These are phyloP conservation scores for Hedya salicella DNA, from an alignment of 2,888 invertebrate genomes.

Conservation along the genomic window DNA sequence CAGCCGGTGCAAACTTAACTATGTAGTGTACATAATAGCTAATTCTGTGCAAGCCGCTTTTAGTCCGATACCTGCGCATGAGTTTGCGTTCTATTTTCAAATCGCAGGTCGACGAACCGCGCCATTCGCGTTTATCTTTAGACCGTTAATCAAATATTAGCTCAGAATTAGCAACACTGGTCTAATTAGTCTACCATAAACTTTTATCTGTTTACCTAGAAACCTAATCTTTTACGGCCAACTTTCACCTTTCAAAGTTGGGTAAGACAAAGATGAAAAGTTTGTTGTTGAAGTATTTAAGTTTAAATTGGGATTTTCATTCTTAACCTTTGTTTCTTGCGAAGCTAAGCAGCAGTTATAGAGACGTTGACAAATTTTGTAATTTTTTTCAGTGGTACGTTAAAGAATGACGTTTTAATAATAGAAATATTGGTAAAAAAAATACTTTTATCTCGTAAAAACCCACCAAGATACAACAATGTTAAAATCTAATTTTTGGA, in stretches of 20 bases:
- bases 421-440: too few species aligned
- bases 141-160: slow-evolving; percentile 23
- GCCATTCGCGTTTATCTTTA: slow-evolving; percentile 1
- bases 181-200: slow-evolving; percentile 2
- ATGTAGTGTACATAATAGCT: too few species aligned
- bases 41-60: neutral
- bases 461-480: too few species aligned
- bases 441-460: too few species aligned
- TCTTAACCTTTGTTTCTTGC: slow-evolving; percentile 5
- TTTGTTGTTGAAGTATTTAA: slow-evolving; percentile 8
- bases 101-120: neutral
- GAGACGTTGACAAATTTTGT: too few species aligned
- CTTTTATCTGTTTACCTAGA: slow-evolving; percentile 13
- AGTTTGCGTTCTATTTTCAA: neutral
- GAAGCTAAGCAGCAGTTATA: neutral
- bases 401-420: too few species aligned
- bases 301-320: slow-evolving; percentile 11
- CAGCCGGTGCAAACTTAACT: too few species aligned
- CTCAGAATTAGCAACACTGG: slow-evolving; percentile 25
- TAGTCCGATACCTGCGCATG: slow-evolving; percentile 3
- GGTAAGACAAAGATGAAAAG: neutral
- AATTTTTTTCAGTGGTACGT: too few species aligned
- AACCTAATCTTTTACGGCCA: neutral
- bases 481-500: too few species aligned
- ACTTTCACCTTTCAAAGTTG: slow-evolving; percentile 5